Conservation (phyloP, 2,888 invertebrate genomes). For the Sabatieria punctata region DNA sequence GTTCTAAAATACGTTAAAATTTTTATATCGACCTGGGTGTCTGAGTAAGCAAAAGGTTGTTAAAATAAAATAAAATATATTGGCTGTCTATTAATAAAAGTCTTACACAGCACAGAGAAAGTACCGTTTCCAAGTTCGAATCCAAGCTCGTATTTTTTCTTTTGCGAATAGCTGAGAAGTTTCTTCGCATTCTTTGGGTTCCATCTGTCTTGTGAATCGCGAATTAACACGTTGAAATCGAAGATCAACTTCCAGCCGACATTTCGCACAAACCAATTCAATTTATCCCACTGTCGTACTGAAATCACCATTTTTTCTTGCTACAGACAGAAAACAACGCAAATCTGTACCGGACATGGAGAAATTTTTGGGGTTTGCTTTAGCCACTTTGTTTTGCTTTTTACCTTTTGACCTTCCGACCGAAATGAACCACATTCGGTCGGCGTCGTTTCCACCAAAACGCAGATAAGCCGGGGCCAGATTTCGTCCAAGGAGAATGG, state of each 20-base stretch:
- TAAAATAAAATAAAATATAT: too few relatives aligned
- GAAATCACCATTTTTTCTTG: too few relatives aligned
- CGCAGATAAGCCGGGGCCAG: background rate
- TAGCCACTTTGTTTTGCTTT: too few relatives aligned
- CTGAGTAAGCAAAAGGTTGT: too few relatives aligned
- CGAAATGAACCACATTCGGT: background rate
- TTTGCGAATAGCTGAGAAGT: background rate
- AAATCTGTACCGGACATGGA: background rate
- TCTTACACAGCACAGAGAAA: too few relatives aligned
- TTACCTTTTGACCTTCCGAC: background rate
- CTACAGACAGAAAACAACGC: background rate
- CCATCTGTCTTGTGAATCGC: background rate
- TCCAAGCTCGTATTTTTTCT: constrained; percentile 5
- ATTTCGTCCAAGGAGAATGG: background rate
- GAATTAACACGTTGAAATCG: background rate
- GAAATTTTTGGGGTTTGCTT: too few relatives aligned
- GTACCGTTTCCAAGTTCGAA: constrained; percentile 9
- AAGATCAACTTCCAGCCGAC: constrained; percentile 1
- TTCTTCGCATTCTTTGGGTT: background rate
- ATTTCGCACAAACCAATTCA: constrained; percentile 1
- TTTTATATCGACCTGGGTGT: background rate
- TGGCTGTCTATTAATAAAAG: too few relatives aligned
- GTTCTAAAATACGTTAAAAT: background rate
- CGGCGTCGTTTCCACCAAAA: background rate
- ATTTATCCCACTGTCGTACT: background rate